Evolutionary conservation across 2,113 vertebrate genomes (phyloP).

Genomic region (Butastur rufipennis): DNA sequence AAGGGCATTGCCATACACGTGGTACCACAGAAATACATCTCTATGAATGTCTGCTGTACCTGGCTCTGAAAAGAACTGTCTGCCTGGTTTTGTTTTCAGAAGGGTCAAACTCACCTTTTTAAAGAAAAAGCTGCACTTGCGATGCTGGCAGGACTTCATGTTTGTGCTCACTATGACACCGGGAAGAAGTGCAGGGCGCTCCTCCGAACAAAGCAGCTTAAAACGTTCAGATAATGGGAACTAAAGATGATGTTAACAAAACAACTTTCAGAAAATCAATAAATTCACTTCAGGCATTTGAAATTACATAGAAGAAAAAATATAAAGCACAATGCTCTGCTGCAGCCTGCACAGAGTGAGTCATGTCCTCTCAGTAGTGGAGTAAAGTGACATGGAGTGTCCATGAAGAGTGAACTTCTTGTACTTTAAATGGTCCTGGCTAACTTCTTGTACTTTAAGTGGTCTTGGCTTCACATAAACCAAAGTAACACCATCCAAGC

Average conservation of each 20-base stretch:
- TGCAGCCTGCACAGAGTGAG: rapidly evolving
- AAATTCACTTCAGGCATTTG: background rate
- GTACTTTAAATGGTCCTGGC: background rate
- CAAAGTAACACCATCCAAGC: background rate
- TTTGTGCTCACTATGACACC: background rate
- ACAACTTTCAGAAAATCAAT: background rate
- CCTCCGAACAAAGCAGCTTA: background rate
- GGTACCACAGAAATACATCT: rapidly evolving
- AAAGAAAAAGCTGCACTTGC: background rate
- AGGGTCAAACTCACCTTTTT: background rate
- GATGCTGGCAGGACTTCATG: background rate
- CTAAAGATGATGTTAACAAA: background rate
- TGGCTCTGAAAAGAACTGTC: background rate
- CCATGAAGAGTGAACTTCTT: background rate
- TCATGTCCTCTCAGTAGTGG: background rate
- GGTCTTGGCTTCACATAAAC: background rate
- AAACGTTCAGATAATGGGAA: background rate
- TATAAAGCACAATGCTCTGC: background rate
- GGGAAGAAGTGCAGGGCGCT: background rate
- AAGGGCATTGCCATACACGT: background rate
- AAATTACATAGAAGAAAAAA: background rate
- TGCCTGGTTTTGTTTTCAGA: background rate
- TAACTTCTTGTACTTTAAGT: background rate
- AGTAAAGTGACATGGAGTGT: background rate
- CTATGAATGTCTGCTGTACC: background rate